Evolutionary conservation across 2,888 invertebrate species (phyloP), one percentile per base, ranked within the genome.

Genomic region (Aphodius sticticus): DNA sequence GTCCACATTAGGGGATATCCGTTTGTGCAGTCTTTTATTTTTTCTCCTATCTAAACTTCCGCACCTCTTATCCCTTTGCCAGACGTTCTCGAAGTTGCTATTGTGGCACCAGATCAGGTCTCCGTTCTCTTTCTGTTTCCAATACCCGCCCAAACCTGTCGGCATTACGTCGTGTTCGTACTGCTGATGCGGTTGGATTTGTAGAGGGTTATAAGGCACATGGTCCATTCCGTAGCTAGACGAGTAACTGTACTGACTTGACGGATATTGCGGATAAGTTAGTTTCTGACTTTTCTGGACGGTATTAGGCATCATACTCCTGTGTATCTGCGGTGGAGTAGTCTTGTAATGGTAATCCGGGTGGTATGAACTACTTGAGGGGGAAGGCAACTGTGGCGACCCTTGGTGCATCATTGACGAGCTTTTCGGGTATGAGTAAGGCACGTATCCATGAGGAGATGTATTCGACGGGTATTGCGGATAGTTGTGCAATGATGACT

Each of bases 1-100:
- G 79, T 88, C 88, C 38, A 87, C 86, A 81, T 84, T 84, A 35
- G 89, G 88, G 14, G 88, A 87, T 53, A 87, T 85, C 78, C 88
- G 84, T 83, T 88, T 89, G 77, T 88, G 88, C 70, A 88, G 76
- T 77, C 87, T 85, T 82, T 87, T 89, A 78, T 90, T 90, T 88
- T 90, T 91, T 86, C 92, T 90, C 69, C 92, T 89, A 86, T 93
- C 93, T 69, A 93, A 88, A 86, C 93, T 93, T 4, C 93, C 92
- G 86, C 92, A 93, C 88, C 88, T 86, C 82, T 88, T 89, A 81
- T 89, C 89, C 79, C 87, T 84, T 80, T 88, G 87, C 87, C 87
- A 88, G 78, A 83, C 84, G 14, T 84, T 82, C 80, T 88, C 88
- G 35, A 85, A 82, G 37, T 84, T 84, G 38, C 84, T 84, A 14